Evolutionary conservation across 1,140 invertebrate genomes (phyloP), one percentile per base, ranked within the genome.

Genomic region (Philaenus spumarius): DNA sequence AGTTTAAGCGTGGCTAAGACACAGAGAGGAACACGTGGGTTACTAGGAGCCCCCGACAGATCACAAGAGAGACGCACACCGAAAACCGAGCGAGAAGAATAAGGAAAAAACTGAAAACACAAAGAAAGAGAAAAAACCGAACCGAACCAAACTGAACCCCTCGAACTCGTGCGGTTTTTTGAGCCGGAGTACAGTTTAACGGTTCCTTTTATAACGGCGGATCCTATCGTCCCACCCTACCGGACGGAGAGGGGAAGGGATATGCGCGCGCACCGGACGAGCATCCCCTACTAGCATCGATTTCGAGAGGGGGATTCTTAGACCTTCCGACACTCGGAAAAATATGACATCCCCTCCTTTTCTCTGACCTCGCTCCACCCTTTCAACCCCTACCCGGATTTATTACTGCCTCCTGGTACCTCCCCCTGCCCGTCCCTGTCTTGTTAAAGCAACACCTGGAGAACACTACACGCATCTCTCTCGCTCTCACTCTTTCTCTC

Each of bases 101-200:
- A 63, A 58, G 58, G 34, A 59, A 56, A 63, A 63, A 60, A 37
- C 42, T 59, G 60, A 63, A 60, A 54, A 63, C 58, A n/a, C n/a
- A n/a, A n/a, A 63, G 58, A 62, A 63, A 60, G 56, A 34, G 39
- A 46, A 63, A 63, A 60, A 60, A 57, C 56, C 46, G 47, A 42
- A 58, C 60, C 54, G 52, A 57, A 58, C 58, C 60, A 58, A 60
- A 59, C 40, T 34, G 52, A 51, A n/a, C 58, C 54, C 43, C 55
- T 20, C 34, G 34, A 34, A 54, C 34, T 58, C 43, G 37, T 39
- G 52, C 59, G 51, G 52, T 60, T 53, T 55, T 60, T 60, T 42
- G 46, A 55, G 35, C 22, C 42, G 14, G 50, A 26, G 24, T 26
- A 20, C 2, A 22, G 19, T 5, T 45, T 22, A 11, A 19, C 24